Evolutionary conservation across 1,140 invertebrate species (phyloP), one percentile per base, ranked within the genome.

Genomic region (Drosophila leontia): DNA sequence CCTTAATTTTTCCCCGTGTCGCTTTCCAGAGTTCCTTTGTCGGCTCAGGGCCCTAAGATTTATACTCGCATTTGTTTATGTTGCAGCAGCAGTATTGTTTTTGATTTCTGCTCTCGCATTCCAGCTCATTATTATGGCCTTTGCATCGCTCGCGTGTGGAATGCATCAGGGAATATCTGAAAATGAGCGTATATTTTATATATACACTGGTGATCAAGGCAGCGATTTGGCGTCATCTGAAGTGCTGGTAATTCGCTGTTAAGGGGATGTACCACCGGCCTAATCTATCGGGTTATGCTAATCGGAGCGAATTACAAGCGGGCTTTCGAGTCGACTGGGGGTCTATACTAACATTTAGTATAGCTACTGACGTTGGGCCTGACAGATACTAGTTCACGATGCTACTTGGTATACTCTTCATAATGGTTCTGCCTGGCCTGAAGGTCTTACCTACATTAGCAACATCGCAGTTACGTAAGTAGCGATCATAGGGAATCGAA

Each of bases 51-150:
- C 29, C 41, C 19, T 23, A 37, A 70, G 68, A 86, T 82, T 79
- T 87, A 68, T 82, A 81, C 72, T 82, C 55, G 55, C 72, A 87
- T 88, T 87, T 87, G 83, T 87, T 87, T 88, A 88, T 83, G 71
- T 80, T 83, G 80, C 63, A 68, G 39, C 37, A 62, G 51, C 57
- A 60, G 65, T 68, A 75, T 61, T 60, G 34, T 55, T 67, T 50
- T 75, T 84, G 57, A 85, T 68, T 69, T 51, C 56, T 65, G 50
- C 45, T 56, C 26, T n/a, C 51, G 63, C 55, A 75, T 75, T 59
- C 61, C 78, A 69, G 56, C 64, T 82, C 75, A 86, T 86, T 82
- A 86, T 87, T 87, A 86, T 86, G 85, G 76, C 71, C 76, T 55
- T 59, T 82, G 65, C 71, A 68, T 68, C 59, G 56, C 48, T 68